These are phyloP conservation scores for Platyscelio sp. DNA, from an alignment of 2,888 invertebrate genomes.

Conservation along the genomic window DNA sequence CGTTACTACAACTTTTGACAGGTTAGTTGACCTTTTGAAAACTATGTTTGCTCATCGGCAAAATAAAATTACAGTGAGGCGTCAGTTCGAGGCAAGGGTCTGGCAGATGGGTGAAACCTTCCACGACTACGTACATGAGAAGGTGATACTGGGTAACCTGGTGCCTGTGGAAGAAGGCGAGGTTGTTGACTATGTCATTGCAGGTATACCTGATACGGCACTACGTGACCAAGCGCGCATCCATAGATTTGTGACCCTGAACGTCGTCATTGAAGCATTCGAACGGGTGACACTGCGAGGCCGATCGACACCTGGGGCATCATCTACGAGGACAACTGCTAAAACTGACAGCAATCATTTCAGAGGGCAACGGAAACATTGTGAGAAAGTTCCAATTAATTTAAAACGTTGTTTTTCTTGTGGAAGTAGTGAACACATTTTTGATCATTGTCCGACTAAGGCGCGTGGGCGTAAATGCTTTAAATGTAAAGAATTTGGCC, in stretches of 20 bases:
- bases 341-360: neutral
- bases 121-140: slow-evolving; percentile 5
- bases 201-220: neutral
- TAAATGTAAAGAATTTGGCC: no score
- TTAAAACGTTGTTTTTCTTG: no score
- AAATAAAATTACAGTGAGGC: neutral
- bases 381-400: no score
- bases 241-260: neutral
- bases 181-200: neutral
- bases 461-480: no score
- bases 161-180: neutral
- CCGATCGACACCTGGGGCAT: neutral
- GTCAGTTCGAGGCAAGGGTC: neutral
- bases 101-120: neutral
- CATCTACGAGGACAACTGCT: neutral
- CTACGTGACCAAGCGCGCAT: slow-evolving; percentile 16
- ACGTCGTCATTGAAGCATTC: neutral
- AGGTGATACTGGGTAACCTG: neutral
- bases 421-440: no score
- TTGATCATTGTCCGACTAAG: no score
- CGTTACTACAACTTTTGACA: neutral
- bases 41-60: neutral
- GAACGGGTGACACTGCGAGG: neutral
- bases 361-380: no score
- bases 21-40: neutral